These are phyloP conservation scores for Lithophane leautieri DNA, from an alignment of 2,888 invertebrate genomes.

Conservation along the genomic window DNA sequence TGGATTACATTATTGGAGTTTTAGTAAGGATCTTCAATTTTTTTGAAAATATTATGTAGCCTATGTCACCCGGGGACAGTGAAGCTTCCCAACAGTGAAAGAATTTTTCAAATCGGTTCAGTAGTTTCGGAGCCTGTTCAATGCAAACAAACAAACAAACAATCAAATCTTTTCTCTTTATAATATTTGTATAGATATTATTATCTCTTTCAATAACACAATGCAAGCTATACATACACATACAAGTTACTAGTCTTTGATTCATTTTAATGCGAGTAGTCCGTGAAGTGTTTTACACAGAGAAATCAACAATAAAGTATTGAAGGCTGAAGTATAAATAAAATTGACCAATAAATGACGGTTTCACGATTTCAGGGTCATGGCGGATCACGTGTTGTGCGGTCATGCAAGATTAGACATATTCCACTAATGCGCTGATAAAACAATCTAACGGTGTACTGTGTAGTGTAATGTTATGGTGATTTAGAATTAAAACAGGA, in stretches of 20 bases:
- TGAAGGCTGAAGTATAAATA: constrained; percentile 22
- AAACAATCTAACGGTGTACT: constrained; percentile 19
- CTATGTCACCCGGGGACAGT: too few relatives aligned
- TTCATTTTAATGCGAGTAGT: not conserved
- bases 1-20: too few relatives aligned
- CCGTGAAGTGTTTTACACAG: constrained; percentile 4
- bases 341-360: constrained; percentile 25
- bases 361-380: constrained; percentile 45
- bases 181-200: too few relatives aligned
- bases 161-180: too few relatives aligned
- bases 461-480: not conserved
- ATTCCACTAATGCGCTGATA: constrained; percentile 43
- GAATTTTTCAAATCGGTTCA: too few relatives aligned
- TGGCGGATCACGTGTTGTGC: constrained; percentile 45
- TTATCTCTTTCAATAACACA: constrained; percentile 1
- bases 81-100: too few relatives aligned
- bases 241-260: not conserved
- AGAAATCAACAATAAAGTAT: constrained; percentile 21
- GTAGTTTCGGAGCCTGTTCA: too few relatives aligned
- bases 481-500: not conserved
- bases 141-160: too few relatives aligned
- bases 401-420: constrained; percentile 42
- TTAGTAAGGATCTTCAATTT: too few relatives aligned
- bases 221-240: not conserved
- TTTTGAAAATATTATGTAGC: too few relatives aligned